Percentiles rank a stretch among this genome's conserved stretches.
phyloP scores from a whole-genome alignment of 2,888 invertebrate species.

The Watsonalla binaria region DNA sequence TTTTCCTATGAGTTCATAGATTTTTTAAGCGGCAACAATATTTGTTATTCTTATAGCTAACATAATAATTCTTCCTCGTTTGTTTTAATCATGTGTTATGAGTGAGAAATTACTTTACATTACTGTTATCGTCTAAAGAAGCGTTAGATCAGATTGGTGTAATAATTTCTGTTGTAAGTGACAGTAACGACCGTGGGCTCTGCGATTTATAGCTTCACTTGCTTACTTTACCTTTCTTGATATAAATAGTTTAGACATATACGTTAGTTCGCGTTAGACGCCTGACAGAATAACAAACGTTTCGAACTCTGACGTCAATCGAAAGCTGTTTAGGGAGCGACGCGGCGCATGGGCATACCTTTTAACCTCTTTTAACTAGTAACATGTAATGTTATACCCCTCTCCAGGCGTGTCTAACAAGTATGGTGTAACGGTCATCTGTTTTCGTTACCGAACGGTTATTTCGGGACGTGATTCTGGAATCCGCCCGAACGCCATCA shows the following conservation, averaged over 20 bases:
- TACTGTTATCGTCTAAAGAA: too few relatives aligned
- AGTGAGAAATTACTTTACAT: neutral
- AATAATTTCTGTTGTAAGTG: too few relatives aligned
- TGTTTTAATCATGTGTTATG: neutral
- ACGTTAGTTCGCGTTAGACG: neutral
- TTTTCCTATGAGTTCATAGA: constrained; percentile 1
- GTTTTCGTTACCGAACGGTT: constrained; percentile 51
- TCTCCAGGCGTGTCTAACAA: constrained; percentile 40
- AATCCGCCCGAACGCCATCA: constrained; percentile 51
- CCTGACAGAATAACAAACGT: constrained; percentile 5
- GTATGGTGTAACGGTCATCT: constrained; percentile 41
- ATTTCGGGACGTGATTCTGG: constrained; percentile 74
- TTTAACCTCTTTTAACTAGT: constrained; percentile 1
- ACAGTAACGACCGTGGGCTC: too few relatives aligned
- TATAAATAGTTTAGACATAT: too few relatives aligned
- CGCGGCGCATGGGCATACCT: constrained; percentile 17
- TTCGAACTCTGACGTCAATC: constrained; percentile 20
- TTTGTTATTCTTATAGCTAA: neutral
- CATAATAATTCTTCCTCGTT: neutral
- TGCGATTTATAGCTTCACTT: too few relatives aligned
- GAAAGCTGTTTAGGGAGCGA: neutral
- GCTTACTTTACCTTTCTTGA: too few relatives aligned
- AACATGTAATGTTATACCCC: constrained; percentile 31
- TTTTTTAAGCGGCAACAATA: neutral
- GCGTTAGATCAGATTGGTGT: too few relatives aligned